phyloP scores from a whole-genome alignment of 2,797 vertebrate genomes.

The Cyclopterus lumpus region DNA sequence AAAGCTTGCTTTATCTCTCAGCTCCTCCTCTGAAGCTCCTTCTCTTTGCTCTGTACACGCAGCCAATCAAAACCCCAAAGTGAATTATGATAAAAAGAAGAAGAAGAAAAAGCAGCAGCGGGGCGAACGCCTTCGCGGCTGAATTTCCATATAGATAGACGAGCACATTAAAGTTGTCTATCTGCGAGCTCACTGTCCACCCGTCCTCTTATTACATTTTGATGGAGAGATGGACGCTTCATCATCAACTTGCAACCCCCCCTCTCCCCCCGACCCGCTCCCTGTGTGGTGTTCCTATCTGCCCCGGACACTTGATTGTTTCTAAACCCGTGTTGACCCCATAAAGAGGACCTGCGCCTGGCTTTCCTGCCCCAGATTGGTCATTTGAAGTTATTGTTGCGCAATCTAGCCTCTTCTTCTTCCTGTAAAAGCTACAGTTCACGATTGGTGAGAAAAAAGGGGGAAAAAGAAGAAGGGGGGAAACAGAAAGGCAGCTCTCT shows the following conservation, averaged over 20 bases:
- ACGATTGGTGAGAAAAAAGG: conserved; percentile 17
- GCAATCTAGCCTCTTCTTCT: conserved; percentile 25
- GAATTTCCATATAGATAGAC: conserved; percentile 88
- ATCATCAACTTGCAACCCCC: conserved; percentile 54
- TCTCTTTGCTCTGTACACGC: conserved; percentile 51
- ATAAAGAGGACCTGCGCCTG: conserved; percentile 55
- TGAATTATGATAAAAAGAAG: conserved; percentile 70
- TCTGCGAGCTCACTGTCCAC: conserved; percentile 71
- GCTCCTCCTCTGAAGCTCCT: conserved; percentile 52
- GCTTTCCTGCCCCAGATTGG: conserved; percentile 34
- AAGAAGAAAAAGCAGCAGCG: conserved; percentile 40
- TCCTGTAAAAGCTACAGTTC: conserved; percentile 43
- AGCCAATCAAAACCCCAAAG: conserved; percentile 69
- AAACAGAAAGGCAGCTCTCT: conserved; percentile 49
- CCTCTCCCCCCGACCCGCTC: conserved; percentile 17
- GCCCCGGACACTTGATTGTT: conserved; percentile 72
- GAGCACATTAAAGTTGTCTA: conserved; percentile 80
- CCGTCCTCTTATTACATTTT: conserved; percentile 75
- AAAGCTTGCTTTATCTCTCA: conserved; percentile 73
- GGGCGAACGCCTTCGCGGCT: conserved; percentile 45
- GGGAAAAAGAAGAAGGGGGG: background rate
- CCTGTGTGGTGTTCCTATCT: conserved; percentile 48
- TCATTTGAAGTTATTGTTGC: conserved; percentile 40
- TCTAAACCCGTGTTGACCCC: conserved; percentile 68
- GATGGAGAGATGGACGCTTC: conserved; percentile 78